Evolutionary conservation across 1,140 invertebrate genomes (phyloP), one percentile per base, ranked within the genome.

Genomic region (Aricia agestis): DNA sequence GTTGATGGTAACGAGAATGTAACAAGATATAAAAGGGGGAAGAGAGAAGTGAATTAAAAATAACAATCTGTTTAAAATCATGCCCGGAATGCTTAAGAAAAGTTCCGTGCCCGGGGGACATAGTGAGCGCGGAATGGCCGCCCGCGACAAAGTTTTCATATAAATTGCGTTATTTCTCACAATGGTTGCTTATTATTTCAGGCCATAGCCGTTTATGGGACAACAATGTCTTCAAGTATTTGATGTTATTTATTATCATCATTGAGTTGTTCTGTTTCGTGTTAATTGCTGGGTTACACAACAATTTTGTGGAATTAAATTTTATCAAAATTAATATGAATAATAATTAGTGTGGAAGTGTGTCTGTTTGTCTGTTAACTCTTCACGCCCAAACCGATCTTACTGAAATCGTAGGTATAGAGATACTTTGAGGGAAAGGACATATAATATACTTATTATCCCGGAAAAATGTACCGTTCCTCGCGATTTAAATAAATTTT

Each of bases 211-310:
- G 59, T 63, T 63, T 63, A 25, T 63, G 18, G 7, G 17, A 63
- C 18, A 63, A 63, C 59, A 63, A 63, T 63, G 59, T 63, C 59
- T 25, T 63, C 59, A 63, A 63, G 59, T 63, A 63, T 63, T 63
- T 63, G 4, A 63, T 11, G 17, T 63, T 63, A 63, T 59, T 18
- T 63, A 63, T 63, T 63, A 52, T 13, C 13, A 52, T 52, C 45
- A 52, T 52, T 52, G 45, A 52, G 45, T 15, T 13, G 45, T 52
- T 52, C 45, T 52, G 45, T 36, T 36, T 36, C 36, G 36, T 36
- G 36, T 52, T 52, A 52, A 52, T 52, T 52, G 45, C 45, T 52
- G 45, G 5, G 11, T 52, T 52, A 13, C 13, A 36, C 9, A 36
- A 36, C 25, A 25, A 25, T 25, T 25, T 25, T 25, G 25, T 25